These are phyloP conservation scores for Bos javanicus DNA, from an alignment of 2,113 vertebrate genomes.

Conservation along the genomic window DNA sequence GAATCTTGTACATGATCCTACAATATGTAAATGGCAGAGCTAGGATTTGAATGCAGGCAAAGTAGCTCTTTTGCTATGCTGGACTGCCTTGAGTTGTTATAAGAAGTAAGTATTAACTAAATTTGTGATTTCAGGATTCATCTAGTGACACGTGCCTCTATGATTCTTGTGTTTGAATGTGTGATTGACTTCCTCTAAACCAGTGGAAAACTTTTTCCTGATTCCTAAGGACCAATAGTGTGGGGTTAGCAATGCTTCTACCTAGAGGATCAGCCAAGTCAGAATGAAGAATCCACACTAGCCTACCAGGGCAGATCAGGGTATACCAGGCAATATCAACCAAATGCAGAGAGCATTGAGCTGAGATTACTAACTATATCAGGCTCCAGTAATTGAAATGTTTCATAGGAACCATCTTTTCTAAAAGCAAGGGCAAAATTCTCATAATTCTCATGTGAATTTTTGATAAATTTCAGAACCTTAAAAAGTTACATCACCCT, in stretches of 20 bases:
- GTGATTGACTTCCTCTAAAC: not conserved
- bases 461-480: not conserved
- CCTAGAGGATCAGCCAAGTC: not conserved
- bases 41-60: not conserved
- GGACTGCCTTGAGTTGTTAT: not conserved
- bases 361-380: not conserved
- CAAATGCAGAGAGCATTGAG: not conserved
- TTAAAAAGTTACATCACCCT: not conserved
- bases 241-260: not conserved
- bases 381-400: not conserved
- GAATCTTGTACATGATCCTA: not conserved
- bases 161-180: not conserved
- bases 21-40: not conserved
- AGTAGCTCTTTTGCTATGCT: not conserved
- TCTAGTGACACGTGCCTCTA: not conserved
- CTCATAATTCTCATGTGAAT: not conserved
- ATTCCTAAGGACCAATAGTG: not conserved
- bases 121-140: not conserved
- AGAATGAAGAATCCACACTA: not conserved
- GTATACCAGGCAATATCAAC: not conserved
- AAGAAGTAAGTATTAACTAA: not conserved
- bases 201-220: not conserved
- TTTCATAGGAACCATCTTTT: not conserved
- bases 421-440: not conserved
- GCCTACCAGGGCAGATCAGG: not conserved